phyloP scores from a whole-genome alignment of 2,113 vertebrate genomes.

The Maccullochella peelii region DNA sequence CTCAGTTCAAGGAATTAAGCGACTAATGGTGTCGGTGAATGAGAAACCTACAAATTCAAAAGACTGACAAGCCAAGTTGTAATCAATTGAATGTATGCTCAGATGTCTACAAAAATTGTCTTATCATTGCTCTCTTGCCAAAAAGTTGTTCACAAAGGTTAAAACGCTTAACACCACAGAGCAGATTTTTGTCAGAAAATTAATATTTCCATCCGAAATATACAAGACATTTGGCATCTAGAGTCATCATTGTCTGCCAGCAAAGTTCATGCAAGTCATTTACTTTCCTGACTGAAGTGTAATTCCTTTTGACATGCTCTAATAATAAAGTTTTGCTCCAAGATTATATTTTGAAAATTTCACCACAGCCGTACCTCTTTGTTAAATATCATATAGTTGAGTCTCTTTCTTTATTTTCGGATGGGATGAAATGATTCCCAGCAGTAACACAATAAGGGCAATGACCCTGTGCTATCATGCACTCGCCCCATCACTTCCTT shows the following conservation, averaged over 20 bases:
- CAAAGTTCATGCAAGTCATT: not conserved
- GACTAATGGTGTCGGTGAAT: not conserved
- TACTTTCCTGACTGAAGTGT: not conserved
- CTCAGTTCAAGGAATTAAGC: slow-evolving; percentile 23
- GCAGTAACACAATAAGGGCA: no score
- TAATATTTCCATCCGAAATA: not conserved
- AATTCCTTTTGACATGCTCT: not conserved
- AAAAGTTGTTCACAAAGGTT: slow-evolving; percentile 13
- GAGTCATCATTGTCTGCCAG: not conserved
- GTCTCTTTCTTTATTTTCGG: not conserved
- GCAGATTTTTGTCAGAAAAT: not conserved
- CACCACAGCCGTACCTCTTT: not conserved
- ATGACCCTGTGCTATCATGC: no score
- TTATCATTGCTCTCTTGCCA: not conserved
- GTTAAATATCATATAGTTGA: not conserved
- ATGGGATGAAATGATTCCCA: not conserved
- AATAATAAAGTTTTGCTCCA: not conserved
- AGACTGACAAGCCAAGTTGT: not conserved
- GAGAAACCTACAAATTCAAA: not conserved
- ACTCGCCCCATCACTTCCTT: not conserved
- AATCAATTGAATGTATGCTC: not conserved
- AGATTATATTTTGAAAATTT: not conserved
- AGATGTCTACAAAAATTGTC: not conserved
- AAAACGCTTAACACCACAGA: not conserved
- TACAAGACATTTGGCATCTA: not conserved